Conservation (phyloP, 1,140 invertebrate species). For the Halictus rubicundus region DNA sequence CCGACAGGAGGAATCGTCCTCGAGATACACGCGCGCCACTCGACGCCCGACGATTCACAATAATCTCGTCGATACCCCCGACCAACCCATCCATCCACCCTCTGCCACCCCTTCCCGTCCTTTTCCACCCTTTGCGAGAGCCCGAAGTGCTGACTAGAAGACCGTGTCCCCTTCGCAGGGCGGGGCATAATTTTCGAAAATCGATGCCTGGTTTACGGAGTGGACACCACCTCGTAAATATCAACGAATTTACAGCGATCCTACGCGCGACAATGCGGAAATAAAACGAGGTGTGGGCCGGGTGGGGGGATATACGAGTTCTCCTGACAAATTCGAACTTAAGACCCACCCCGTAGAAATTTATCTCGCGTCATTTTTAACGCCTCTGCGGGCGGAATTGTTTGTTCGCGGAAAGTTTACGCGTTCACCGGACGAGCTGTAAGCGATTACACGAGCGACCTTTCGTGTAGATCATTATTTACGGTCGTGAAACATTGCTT, state of each 20-base stretch:
- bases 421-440: too few relatives aligned
- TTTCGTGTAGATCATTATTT: too few relatives aligned
- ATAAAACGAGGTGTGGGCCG: too few relatives aligned
- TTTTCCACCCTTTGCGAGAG: background rate
- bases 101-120: background rate
- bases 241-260: conserved; percentile 21
- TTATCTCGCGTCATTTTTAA: background rate
- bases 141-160: conserved; percentile 8
- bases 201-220: conserved; percentile 18
- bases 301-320: conserved; percentile 2
- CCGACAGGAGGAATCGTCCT: conserved; percentile 36
- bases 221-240: conserved; percentile 25
- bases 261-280: background rate
- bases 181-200: conserved; percentile 18
- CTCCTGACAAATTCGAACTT: background rate
- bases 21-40: conserved; percentile 32
- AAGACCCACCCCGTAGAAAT: background rate
- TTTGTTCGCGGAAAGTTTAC: background rate
- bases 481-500: too few relatives aligned
- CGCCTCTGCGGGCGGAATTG: background rate
- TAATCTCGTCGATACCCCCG: conserved; percentile 31
- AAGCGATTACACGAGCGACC: too few relatives aligned
- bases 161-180: background rate
- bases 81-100: conserved; percentile 26
- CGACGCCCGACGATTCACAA: conserved; percentile 36